Evolutionary conservation across 2,797 vertebrate genomes (phyloP).

Genomic region (Myripristis jacobus): DNA sequence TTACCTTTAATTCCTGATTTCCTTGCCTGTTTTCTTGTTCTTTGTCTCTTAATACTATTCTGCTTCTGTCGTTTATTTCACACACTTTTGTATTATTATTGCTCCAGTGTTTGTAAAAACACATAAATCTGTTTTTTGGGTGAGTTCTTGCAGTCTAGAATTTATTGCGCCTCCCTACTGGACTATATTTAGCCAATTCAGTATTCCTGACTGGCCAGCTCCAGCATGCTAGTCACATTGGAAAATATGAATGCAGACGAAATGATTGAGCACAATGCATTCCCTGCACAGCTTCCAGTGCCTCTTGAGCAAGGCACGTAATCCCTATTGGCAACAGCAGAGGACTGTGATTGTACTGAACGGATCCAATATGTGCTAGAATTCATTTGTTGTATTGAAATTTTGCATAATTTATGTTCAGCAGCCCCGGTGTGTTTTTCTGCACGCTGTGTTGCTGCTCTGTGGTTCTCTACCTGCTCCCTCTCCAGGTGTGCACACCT

Average conservation of each 20-base stretch:
- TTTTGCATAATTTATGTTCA: no score
- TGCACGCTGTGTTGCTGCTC: no score
- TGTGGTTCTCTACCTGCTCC: no score
- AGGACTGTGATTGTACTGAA: constrained; percentile 30
- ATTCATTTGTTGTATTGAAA: no score
- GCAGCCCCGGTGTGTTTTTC: no score
- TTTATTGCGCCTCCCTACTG: no score
- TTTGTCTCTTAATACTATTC: neutral
- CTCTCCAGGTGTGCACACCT: no score
- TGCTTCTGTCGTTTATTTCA: neutral
- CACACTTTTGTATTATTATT: neutral
- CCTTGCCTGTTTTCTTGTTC: neutral
- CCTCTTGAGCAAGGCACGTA: constrained; percentile 7
- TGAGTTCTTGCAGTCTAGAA: no score
- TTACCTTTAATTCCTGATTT: neutral
- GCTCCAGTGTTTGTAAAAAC: neutral
- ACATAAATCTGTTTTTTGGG: neutral
- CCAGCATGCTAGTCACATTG: neutral
- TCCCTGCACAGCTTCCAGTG: no score
- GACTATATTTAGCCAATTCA: no score
- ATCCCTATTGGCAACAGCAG: constrained; percentile 14
- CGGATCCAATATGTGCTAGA: constrained; percentile 15
- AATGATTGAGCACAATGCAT: neutral
- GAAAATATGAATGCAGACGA: neutral
- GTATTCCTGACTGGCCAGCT: no score